Evolutionary conservation across 2,888 invertebrate species (phyloP).

Genomic region (Sarcophaga variegata): DNA sequence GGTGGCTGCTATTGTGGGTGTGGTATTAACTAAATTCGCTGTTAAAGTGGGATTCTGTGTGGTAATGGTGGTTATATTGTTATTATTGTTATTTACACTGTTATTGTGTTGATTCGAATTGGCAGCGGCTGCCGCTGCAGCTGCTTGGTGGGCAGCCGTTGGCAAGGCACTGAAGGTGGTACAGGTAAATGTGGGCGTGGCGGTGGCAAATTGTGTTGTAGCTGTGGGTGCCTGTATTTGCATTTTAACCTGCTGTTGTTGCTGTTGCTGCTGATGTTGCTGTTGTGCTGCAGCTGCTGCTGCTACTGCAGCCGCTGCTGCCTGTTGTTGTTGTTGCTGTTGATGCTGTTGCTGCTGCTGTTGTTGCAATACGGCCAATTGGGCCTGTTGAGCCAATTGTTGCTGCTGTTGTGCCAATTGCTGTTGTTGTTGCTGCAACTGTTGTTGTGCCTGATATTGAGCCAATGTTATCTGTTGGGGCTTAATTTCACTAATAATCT

Average conservation of each 20-base stretch:
- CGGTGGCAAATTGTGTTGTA: conserved; percentile 70
- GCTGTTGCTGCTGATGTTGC: conserved; percentile 70
- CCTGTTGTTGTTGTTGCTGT: conserved; percentile 70
- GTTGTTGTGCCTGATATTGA: conserved; percentile 80
- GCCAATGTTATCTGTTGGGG: conserved; percentile 79
- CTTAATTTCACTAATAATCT: conserved; percentile 80
- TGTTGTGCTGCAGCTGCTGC: conserved; percentile 66
- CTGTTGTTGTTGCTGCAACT: conserved; percentile 74
- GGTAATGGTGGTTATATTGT: conserved; percentile 49
- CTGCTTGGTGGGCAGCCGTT: conserved; percentile 62
- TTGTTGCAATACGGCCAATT: conserved; percentile 72
- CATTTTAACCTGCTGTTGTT: conserved; percentile 75
- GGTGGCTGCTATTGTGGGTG: conserved; percentile 20
- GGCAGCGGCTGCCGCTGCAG: conserved; percentile 53
- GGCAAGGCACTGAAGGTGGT: conserved; percentile 77
- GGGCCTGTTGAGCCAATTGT: conserved; percentile 69
- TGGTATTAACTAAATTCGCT: conserved; percentile 33
- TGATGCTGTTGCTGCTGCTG: conserved; percentile 74
- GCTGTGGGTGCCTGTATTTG: conserved; percentile 74
- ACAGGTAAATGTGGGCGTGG: conserved; percentile 77
- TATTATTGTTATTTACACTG: conserved; percentile 47
- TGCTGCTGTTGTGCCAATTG: conserved; percentile 72
- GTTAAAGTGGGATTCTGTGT: conserved; percentile 59
- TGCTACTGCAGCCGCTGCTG: conserved; percentile 69
- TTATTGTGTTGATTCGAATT: conserved; percentile 50